These are phyloP conservation scores for Chelon labrosus DNA, from an alignment of 2,797 vertebrate genomes.

Conservation along the genomic window DNA sequence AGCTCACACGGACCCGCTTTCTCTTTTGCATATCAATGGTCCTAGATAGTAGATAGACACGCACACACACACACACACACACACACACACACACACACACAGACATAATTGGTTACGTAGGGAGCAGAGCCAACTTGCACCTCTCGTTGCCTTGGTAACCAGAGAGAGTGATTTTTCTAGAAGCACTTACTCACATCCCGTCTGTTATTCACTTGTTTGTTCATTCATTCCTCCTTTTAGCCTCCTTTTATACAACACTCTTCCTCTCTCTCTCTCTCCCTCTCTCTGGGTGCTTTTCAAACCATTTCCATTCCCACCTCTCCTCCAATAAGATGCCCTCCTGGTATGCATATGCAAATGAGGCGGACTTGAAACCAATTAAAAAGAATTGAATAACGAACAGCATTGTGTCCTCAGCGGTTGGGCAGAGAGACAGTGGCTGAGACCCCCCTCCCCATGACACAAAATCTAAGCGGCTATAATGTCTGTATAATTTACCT, in stretches of 20 bases:
- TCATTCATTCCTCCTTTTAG: constrained; percentile 80
- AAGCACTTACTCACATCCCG: constrained; percentile 81
- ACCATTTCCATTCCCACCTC: constrained; percentile 66
- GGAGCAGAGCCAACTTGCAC: constrained; percentile 78
- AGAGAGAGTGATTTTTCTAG: constrained; percentile 78
- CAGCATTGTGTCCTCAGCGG: constrained; percentile 49
- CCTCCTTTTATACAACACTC: constrained; percentile 58
- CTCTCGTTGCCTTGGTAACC: constrained; percentile 80
- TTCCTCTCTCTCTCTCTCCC: constrained; percentile 21
- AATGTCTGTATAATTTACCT: constrained; percentile 33
- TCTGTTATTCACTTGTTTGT: constrained; percentile 80
- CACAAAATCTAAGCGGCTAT: constrained; percentile 23
- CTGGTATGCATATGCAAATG: constrained; percentile 78
- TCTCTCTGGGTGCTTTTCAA: constrained; percentile 60
- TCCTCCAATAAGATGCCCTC: constrained; percentile 73
- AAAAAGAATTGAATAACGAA: constrained; percentile 61
- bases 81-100: constrained; percentile 56
- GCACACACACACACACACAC: constrained; percentile 31
- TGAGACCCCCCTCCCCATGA: constrained; percentile 28
- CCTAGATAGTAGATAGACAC: constrained; percentile 59
- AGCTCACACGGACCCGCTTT: constrained; percentile 56
- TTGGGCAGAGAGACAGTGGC: constrained; percentile 46
- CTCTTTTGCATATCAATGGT: constrained; percentile 76
- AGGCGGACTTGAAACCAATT: constrained; percentile 76
- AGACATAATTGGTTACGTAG: constrained; percentile 79